Evolutionary conservation across 35 echinoderm and acorn worm genomes (phyloP), one percentile per base, ranked within the genome.

Genomic region (Acanthaster planci): DNA sequence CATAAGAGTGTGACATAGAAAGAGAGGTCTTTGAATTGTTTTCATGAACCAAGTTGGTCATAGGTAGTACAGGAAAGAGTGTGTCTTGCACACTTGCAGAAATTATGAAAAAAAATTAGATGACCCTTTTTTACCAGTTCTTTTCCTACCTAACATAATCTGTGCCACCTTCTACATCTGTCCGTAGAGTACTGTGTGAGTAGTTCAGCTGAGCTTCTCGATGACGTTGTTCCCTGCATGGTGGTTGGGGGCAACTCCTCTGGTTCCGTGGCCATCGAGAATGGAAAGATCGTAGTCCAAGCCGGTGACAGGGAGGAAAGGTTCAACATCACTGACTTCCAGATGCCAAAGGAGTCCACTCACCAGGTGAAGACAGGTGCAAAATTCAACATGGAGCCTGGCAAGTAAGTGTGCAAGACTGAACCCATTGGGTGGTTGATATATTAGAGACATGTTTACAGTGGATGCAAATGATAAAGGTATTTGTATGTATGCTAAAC

Each of bases 301-400:
- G 53, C 27, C 52, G 37, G 30, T 38, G 52, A 40, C 2, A 55
- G 29, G n/a, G 39, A 59, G 38, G 77, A 80, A 16, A 29, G 38
- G 53, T 51, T 38, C 18, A 83, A 83, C 14, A 60, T 83, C 17
- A 83, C 81, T 29, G 52, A 83, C 19, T 83, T 83, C 15, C 52
- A 53, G 18, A 5, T 17, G 12, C 37, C 51, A 18, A n/a, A 38
- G 2, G 36, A 38, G 8, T 16, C 54, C 40, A 53, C 16, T 21
- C 18, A 80, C 8, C 38, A 9, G 39, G 17, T 8, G 2, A 34
- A 29, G 29, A 18, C 15, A 22, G 38, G 44, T 40, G 50, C 60
- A 22, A 77, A 86, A 9, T 88, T 88, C 8, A 79, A 79, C 31
- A 40, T 88, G 54, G 86, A 88, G 60, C 86, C 86, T 59, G 86